Evolutionary conservation across 2,797 vertebrate genomes (phyloP), one percentile per base, ranked within the genome.

Genomic region (Lagodon rhomboides): DNA sequence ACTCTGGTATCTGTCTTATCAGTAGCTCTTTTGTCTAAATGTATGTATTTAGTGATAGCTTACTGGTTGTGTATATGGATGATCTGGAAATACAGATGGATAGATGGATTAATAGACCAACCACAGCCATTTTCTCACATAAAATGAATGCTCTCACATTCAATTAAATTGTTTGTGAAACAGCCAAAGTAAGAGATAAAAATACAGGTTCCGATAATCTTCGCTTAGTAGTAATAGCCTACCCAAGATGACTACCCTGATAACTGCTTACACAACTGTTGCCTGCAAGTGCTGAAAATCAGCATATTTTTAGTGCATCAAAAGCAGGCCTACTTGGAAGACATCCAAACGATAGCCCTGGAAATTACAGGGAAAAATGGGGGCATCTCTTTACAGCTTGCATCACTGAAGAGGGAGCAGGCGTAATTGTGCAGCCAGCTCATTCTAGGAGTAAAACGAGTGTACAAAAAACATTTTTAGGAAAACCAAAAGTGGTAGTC

Each of bases 271-370:
- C 61, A 77, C 80, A 82, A 80, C 71, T 79, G 38, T 80, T 78
- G 53, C 64, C 65, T 81, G 69, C 79, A 64, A 65, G 16, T 76
- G 25, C 50, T 61, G 75, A 58, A 76, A 86, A 74, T 81, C 61
- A 16, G 47, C 63, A 58, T 82, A 80, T 80, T 82, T 90, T 85
- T 85, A 84, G 62, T 70, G 50, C 78, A 60, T 88, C 62, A 80
- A 81, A 90, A 82, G 73, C 69, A 85, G 62, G 18, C 73, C 85
- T 73, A 67, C 72, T 77, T 82, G 81, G 80, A 79, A 23, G 61
- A 34, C 44, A 50, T 84, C 79, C 86, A 88, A 75, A 83, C 3
- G 30, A 27, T n/a, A 74, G 75, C 60, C 68, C 27, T 80, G 34
- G 34, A 82, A 88, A 85, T 89, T 71, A 77, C 58, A 59, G 68